A percentile compares a stretch with the other conserved stretches of the same genome.
These are phyloP conservation scores for Watsonalla binaria DNA, from an alignment of 2,888 invertebrate species.

Conservation along the genomic window DNA sequence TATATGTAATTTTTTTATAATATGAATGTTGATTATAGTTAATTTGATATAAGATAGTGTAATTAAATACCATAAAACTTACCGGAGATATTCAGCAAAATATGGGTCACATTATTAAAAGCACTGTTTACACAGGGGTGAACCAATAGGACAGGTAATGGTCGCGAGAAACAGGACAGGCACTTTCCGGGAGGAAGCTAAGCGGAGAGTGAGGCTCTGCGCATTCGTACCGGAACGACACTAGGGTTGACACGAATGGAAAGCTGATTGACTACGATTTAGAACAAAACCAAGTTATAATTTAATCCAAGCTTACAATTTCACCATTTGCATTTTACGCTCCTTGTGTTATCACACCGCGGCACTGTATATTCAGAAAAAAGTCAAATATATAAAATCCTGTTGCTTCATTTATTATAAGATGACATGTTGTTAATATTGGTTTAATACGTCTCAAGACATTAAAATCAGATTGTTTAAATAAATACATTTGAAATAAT, in stretches of 20 bases:
- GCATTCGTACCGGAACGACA: conserved; percentile 46
- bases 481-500: background rate
- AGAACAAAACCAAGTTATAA: background rate
- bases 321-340: too few species aligned
- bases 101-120: conserved; percentile 3
- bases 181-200: conserved; percentile 46
- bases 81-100: background rate
- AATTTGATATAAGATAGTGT: too few species aligned
- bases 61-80: background rate
- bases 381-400: too few species aligned
- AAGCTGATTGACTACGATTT: background rate
- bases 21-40: too few species aligned
- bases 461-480: too few species aligned
- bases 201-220: conserved; percentile 61
- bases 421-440: too few species aligned
- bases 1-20: too few species aligned
- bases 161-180: conserved; percentile 19
- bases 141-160: conserved; percentile 9
- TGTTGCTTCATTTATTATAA: too few species aligned
- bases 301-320: too few species aligned
- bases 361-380: too few species aligned
- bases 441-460: too few species aligned
- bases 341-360: too few species aligned
- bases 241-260: conserved; percentile 46
- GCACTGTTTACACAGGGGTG: conserved; percentile 31